Evolutionary conservation across 2,888 invertebrate species (phyloP), one percentile per base, ranked within the genome.

Genomic region (Callimorpha dominula): DNA sequence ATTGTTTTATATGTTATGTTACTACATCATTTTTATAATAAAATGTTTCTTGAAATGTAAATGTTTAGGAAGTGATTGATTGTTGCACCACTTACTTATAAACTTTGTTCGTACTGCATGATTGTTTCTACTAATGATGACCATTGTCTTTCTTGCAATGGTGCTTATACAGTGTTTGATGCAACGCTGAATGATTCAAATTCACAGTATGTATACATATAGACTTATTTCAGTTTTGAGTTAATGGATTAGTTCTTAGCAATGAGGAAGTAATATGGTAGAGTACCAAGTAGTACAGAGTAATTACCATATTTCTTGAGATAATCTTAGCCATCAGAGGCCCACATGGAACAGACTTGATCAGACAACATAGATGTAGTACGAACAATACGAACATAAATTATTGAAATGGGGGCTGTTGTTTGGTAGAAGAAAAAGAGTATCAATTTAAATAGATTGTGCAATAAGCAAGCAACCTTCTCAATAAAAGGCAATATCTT

Each of bases 101-200:
- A 84, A 88, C 83, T 79, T 76, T 73, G 69, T 65, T 65, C 77
- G 69, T 72, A 77, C 70, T 75, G 79, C 79, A 68, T 70, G 73
- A 86, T 84, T 87, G 86, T 87, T 83, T 77, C 78, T 77, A 78
- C 80, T 77, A 78, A 52, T 78, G 79, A 84, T 75, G 70, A 70
- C 78, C 84, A 86, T 87, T 88, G 88, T 86, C 79, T 82, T 80
- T 70, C 70, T 72, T 72, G 73, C 72, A 77, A 64, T 46, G 70
- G 65, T 63, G 72, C 50, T 57, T 46, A 31, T n/a, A 43, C 31
- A n/a, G 50, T 65, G 50, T 31, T 62, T 40, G 50, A 50, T 40
- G 15, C 50, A 50, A 50, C 17, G 40, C 42, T 64, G 43, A 64
- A 64, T 64, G 11, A 43, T 43, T 17, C 64, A 64, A 64, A 64